Evolutionary conservation across 2,888 invertebrate species (phyloP), one percentile per base, ranked within the genome.

Genomic region (Lottia scabra): DNA sequence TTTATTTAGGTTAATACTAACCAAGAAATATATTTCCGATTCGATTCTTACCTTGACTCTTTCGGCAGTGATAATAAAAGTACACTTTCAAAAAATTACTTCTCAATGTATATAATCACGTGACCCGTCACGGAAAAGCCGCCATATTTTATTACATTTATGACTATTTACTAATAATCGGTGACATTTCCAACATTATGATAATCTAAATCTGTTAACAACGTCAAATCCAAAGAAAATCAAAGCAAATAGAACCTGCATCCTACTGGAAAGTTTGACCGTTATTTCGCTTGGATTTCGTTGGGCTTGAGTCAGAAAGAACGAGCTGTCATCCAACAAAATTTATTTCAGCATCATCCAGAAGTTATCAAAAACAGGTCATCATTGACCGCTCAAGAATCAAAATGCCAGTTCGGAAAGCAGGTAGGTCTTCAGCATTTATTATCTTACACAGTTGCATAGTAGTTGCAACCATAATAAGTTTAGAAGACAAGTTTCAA

Each of bases 341-440:
- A 38, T 38, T 38, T n/a, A n/a, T n/a, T n/a, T n/a, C n/a, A n/a
- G n/a, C n/a, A 38, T 38, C 38, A 38, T 38, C 38, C 10, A 38
- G 38, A 38, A 38, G 10, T 38, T 38, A 8, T 6, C 56, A 12
- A 56, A 19, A 56, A 23, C 56, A 23, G 56, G 56, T 56, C 56
- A 23, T 19, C 56, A 23, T 74, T 65, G 67, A 38, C 77, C 64
- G 13, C 82, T 65, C 64, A 73, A 56, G 19, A 56, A 74, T 65
- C 79, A 78, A 77, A 72, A 86, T 86, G 86, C 86, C 86, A 80
- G 86, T 86, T 63, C 74, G 86, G 75, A 86, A 86, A 79, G 84
- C 85, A 85, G 86, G 86, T 86, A 79, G 63, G 68, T 43, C 44
- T 30, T 43, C 23, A 19, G 16, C 15, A 38, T 19, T 56, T 45